Percentiles rank a stretch among this genome's conserved stretches.
Conservation (phyloP, 2,888 invertebrate species). For the Drosophila sordidula region DNA sequence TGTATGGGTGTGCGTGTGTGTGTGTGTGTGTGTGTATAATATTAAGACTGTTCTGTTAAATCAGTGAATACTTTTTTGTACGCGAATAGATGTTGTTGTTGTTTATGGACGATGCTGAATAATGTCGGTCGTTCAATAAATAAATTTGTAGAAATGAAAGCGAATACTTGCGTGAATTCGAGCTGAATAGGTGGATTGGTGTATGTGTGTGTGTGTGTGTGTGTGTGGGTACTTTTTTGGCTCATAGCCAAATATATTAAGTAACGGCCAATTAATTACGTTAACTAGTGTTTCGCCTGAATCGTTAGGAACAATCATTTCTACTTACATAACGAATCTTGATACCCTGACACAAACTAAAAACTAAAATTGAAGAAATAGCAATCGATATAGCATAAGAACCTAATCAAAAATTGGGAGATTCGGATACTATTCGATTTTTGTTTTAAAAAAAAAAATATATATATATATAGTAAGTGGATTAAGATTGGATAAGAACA, state of each 20-base stretch:
- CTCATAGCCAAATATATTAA: slow-evolving; percentile 53
- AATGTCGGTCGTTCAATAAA: slow-evolving; percentile 54
- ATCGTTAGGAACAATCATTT: slow-evolving; percentile 75
- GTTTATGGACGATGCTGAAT: slow-evolving; percentile 24
- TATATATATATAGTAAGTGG: not conserved
- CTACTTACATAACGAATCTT: slow-evolving; percentile 60
- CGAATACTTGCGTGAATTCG: slow-evolving; percentile 50
- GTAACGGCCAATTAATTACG: slow-evolving; percentile 78
- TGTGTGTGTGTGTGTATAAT: slow-evolving; percentile 21
- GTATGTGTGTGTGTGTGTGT: slow-evolving; percentile 23
- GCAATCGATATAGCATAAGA: slow-evolving; percentile 7
- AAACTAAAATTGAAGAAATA: slow-evolving; percentile 29
- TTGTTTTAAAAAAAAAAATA: not conserved
- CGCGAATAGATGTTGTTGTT: slow-evolving; percentile 2
- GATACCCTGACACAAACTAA: slow-evolving; percentile 47
- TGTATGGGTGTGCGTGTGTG: slow-evolving; percentile 2
- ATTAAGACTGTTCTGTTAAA: slow-evolving; percentile 57
- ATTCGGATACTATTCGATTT: slow-evolving; percentile 45
- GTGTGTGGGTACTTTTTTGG: slow-evolving; percentile 20
- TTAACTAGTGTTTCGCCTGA: slow-evolving; percentile 73
- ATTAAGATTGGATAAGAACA: slow-evolving; percentile 24
- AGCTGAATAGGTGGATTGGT: slow-evolving; percentile 38
- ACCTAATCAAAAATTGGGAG: not conserved
- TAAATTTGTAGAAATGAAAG: slow-evolving; percentile 55
- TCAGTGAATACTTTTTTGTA: slow-evolving; percentile 59